Evolutionary conservation across 23 tunicate genomes (phyloP).

Genomic region (Clavelina lepadiformis): DNA sequence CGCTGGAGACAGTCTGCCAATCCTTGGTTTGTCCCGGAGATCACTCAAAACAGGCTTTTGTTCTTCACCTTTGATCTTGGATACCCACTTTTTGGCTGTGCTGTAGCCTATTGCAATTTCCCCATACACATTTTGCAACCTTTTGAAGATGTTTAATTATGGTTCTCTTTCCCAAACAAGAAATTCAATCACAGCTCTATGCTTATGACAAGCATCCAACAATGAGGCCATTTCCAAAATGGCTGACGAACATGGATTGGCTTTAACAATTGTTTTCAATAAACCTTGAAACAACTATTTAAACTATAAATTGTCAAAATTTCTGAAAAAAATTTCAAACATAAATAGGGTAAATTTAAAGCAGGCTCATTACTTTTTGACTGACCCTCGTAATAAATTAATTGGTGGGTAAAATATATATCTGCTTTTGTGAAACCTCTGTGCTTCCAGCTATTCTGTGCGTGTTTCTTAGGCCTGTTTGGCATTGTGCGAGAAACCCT

Average conservation of each 20-base stretch:
- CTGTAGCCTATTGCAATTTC: constrained; percentile 4
- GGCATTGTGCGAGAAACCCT: no score
- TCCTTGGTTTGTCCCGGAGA: constrained; percentile 2
- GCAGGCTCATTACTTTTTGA: constrained; percentile 1
- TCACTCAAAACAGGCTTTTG: background rate
- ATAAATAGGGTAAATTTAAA: background rate
- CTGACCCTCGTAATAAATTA: constrained; percentile 3
- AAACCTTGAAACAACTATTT: background rate
- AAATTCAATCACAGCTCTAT: constrained; percentile 11
- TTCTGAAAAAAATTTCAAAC: background rate
- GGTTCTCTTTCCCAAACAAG: constrained; percentile 6
- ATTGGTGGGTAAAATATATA: no score
- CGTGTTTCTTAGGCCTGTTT: no score
- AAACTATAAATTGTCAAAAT: background rate
- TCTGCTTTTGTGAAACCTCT: no score
- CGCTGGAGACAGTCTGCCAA: background rate
- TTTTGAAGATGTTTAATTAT: constrained; percentile 1
- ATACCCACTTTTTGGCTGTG: constrained; percentile 4
- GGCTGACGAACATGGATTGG: background rate
- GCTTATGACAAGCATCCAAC: background rate
- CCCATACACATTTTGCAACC: background rate
- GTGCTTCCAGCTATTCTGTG: no score
- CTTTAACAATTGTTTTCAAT: constrained; percentile 3
- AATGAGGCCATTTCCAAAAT: constrained; percentile 4
- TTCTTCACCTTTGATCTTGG: constrained; percentile 4